Percentiles rank a stretch among this genome's conserved stretches.
These are phyloP conservation scores for Galerucella nymphaeae DNA, from an alignment of 2,888 invertebrate species.

Conservation along the genomic window DNA sequence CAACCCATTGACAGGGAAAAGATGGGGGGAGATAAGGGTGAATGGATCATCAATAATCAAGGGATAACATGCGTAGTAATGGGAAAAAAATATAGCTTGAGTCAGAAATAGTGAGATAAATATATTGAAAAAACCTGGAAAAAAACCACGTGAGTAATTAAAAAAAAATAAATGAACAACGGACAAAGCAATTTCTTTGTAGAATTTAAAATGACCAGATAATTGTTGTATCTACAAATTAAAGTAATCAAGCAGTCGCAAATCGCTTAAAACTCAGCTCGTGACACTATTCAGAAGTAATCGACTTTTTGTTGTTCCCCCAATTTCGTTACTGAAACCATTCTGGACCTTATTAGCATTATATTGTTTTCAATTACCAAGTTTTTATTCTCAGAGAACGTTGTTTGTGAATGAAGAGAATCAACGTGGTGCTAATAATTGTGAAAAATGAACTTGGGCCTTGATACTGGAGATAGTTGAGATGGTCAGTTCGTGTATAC, in stretches of 20 bases:
- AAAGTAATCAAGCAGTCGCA: background rate
- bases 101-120: background rate
- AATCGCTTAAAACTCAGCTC: slow-evolving; percentile 3
- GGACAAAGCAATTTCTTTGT: too few species aligned
- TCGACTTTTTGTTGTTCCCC: slow-evolving; percentile 2
- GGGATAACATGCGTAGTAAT: background rate
- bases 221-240: background rate
- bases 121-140: too few species aligned
- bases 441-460: too few species aligned
- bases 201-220: too few species aligned
- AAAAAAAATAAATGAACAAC: too few species aligned
- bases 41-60: background rate
- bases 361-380: too few species aligned
- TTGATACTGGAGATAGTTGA: too few species aligned
- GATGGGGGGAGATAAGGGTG: background rate
- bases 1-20: background rate
- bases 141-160: too few species aligned
- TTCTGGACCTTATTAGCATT: background rate
- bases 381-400: background rate
- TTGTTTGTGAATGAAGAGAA: background rate
- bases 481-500: too few species aligned
- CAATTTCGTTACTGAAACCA: background rate
- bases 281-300: slow-evolving; percentile 5
- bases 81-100: background rate
- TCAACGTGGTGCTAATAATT: too few species aligned